Percentiles rank a stretch among this genome's conserved stretches.
Conservation (phyloP, 92 coral and sea anemone species). For the Epizoanthus stellaris region DNA sequence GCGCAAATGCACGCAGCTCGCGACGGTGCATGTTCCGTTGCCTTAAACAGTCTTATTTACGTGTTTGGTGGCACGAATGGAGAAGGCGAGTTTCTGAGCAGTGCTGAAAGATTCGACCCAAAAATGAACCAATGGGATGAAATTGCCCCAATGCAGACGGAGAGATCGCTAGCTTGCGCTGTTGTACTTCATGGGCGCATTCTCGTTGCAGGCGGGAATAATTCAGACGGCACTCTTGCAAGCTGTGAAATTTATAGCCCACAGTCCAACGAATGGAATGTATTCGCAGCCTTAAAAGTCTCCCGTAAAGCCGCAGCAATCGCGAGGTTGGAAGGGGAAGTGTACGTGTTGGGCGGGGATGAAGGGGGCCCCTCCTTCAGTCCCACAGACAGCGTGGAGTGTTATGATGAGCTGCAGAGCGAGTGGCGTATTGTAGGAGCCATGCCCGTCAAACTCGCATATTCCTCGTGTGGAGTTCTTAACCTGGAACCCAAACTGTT, state of each 20-base stretch:
- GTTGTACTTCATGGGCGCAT: constrained; percentile 16
- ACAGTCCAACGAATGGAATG: constrained; percentile 45
- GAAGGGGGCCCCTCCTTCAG: not conserved
- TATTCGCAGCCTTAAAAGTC: constrained; percentile 22
- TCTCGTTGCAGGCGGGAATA: constrained; percentile 48
- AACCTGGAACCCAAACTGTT: constrained; percentile 1
- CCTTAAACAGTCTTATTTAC: constrained; percentile 32
- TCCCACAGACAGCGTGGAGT: constrained; percentile 44
- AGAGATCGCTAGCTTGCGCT: constrained; percentile 47
- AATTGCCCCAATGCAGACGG: constrained; percentile 40
- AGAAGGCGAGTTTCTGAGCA: constrained; percentile 3
- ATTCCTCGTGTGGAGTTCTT: constrained; percentile 11
- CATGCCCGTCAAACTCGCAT: constrained; percentile 39
- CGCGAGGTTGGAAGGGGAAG: constrained; percentile 24
- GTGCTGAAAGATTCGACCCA: constrained; percentile 32
- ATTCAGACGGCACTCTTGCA: constrained; percentile 17
- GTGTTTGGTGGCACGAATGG: constrained; percentile 45
- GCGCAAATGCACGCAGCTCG: constrained; percentile 48
- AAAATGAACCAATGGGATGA: constrained; percentile 34
- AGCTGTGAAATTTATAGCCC: constrained; percentile 62
- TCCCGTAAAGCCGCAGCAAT: constrained; percentile 68
- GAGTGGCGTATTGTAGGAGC: constrained; percentile 25
- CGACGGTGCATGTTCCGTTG: constrained; percentile 56
- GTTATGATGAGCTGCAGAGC: constrained; percentile 19
- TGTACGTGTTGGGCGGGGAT: constrained; percentile 62